Evolutionary conservation across 2,888 invertebrate species (phyloP).

Genomic region (Hirtodrosophila duncani): DNA sequence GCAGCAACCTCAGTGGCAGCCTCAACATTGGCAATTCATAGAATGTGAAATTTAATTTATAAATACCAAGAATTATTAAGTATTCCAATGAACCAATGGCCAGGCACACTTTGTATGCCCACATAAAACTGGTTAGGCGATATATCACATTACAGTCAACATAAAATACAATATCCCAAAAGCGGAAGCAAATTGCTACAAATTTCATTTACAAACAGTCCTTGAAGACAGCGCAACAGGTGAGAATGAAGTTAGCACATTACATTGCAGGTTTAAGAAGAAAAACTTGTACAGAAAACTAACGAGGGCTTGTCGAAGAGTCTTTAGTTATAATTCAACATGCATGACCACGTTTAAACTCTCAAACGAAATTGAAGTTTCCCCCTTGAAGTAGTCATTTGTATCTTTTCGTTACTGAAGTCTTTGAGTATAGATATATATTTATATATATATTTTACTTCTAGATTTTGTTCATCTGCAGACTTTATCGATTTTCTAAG

Average conservation of each 20-base stretch:
- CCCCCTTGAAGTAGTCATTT: too few species aligned
- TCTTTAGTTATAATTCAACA: too few species aligned
- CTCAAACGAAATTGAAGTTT: too few species aligned
- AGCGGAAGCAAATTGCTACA: slow-evolving; percentile 62
- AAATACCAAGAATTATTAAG: slow-evolving; percentile 51
- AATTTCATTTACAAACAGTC: slow-evolving; percentile 71
- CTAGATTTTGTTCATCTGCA: too few species aligned
- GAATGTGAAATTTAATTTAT: slow-evolving; percentile 55
- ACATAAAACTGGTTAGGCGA: too few species aligned
- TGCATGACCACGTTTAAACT: too few species aligned
- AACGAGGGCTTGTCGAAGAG: too few species aligned
- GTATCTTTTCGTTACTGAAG: too few species aligned
- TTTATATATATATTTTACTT: too few species aligned
- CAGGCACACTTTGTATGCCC: slow-evolving; percentile 53
- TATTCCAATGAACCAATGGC: slow-evolving; percentile 33
- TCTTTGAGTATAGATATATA: too few species aligned
- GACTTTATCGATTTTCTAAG: too few species aligned
- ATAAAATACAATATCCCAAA: slow-evolving; percentile 23
- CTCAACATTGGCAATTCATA: slow-evolving; percentile 17
- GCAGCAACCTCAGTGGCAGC: slow-evolving; percentile 11
- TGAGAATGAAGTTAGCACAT: slow-evolving; percentile 58
- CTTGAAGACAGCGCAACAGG: slow-evolving; percentile 51
- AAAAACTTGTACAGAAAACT: slow-evolving; percentile 21
- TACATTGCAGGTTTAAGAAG: slow-evolving; percentile 21
- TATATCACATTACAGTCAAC: slow-evolving; percentile 47